Evolutionary conservation across 35 echinoderm and acorn worm species (phyloP).

Genomic region (Ptychodera flava): DNA sequence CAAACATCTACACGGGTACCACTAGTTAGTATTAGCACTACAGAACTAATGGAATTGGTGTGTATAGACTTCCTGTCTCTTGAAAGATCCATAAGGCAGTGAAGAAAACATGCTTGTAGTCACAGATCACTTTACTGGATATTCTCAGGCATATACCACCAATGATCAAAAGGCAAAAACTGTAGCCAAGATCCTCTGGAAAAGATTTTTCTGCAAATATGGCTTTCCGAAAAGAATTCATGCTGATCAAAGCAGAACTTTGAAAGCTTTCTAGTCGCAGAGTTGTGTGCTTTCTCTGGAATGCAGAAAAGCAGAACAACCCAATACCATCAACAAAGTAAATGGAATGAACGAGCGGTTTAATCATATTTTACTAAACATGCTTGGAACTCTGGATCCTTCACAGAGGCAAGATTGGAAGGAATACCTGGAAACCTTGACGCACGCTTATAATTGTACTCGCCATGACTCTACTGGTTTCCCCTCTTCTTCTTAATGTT

Average conservation of each 20-base stretch:
- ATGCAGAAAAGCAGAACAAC: constrained; percentile 25
- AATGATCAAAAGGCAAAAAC: too few species aligned
- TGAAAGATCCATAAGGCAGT: constrained; percentile 10
- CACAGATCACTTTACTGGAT: constrained; percentile 46
- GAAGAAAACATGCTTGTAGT: constrained; percentile 24
- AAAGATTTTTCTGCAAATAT: constrained; percentile 39
- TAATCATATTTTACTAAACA: constrained; percentile 15
- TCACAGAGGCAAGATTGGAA: constrained; percentile 35
- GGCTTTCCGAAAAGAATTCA: constrained; percentile 41
- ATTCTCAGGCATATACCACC: constrained; percentile 26
- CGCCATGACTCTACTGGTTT: constrained; percentile 9
- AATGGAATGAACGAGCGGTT: constrained; percentile 7
- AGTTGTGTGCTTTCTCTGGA: constrained; percentile 11
- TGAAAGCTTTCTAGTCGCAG: background rate
- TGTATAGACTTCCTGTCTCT: too few species aligned
- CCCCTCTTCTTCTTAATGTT: constrained; percentile 39
- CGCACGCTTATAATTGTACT: constrained; percentile 32
- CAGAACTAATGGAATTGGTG: constrained; percentile 7
- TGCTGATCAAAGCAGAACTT: constrained; percentile 35
- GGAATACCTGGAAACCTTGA: constrained; percentile 10
- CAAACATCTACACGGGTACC: background rate
- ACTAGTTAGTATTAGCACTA: background rate
- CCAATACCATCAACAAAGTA: background rate
- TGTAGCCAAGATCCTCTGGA: constrained; percentile 23
- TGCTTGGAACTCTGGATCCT: constrained; percentile 29